Conservation (phyloP, 2,797 vertebrate species). For the Jordanella pulchra region DNA sequence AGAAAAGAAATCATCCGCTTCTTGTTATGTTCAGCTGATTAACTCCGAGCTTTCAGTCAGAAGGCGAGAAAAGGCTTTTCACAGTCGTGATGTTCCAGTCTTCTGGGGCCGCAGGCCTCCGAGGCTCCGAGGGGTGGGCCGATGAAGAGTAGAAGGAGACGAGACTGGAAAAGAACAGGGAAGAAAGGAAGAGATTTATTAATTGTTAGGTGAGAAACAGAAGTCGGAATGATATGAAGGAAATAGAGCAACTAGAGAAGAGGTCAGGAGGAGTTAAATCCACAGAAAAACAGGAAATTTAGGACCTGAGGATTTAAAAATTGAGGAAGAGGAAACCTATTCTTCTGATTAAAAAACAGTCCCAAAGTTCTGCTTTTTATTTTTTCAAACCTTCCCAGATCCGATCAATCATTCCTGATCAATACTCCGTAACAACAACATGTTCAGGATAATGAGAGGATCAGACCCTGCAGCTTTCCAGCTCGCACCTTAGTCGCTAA, state of each 20-base stretch:
- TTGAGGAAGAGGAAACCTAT: background rate
- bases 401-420: background rate
- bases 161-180: background rate
- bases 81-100: constrained; percentile 5
- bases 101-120: constrained; percentile 41
- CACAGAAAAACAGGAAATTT: background rate
- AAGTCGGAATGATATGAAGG: background rate
- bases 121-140: constrained; percentile 51
- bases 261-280: background rate
- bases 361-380: background rate
- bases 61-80: constrained; percentile 15
- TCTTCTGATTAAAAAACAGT: background rate
- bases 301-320: background rate
- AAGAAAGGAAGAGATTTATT: background rate
- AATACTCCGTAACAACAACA: constrained; percentile 1
- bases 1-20: background rate
- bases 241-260: no score
- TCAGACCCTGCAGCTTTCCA: background rate
- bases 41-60: constrained; percentile 19
- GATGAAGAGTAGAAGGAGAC: background rate
- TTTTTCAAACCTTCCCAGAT: background rate
- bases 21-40: background rate
- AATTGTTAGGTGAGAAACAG: background rate
- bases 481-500: background rate
- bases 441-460: background rate